Evolutionary conservation across 2,113 vertebrate species (phyloP), one percentile per base, ranked within the genome.

Genomic region (Lepisosteus osseus): DNA sequence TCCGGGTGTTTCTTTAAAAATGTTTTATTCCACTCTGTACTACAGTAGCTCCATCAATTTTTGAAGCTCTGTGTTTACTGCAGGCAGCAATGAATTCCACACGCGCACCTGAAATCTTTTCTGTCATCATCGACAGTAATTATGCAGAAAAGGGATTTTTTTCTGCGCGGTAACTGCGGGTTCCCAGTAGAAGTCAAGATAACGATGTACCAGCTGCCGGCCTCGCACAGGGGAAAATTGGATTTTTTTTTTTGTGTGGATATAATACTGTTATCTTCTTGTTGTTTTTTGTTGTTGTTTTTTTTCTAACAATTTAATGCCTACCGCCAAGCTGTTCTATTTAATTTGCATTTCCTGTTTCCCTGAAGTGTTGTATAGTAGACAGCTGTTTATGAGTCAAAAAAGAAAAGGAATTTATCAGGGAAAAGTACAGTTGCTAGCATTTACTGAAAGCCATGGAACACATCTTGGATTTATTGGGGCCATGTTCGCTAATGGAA

Each of bases 271-370:
- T 51, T 51, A 51, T 5, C 9, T 29, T 29, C 1, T 29, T 29
- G 15, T 4, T 4, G 47, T 8, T 51, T 51, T 51, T 51, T 13
- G 56, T 13, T 14, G n/a, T 13, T 59, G 12, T 13, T 12, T 59
- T 12, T n/a, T 13, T 59, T 59, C 11, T 11, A 59, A n/a, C 62
- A 61, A 59, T 55, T 74, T 47, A 15, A 61, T 79, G 73, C 77
- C 80, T 76, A 83, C 80, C 1, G 54, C 77, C 72, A 79, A 51
- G 47, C 47, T 51, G 5, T 51, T 51, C 5, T 12, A 74, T 77
- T n/a, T n/a, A 59, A 59, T 59, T 59, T 59, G 7, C 3, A 59
- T 59, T 59, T 59, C 11, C 13, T 13, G 11, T 59, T n/a, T 13
- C 56, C n/a, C 56, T 59, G 47, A 51, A 51, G 47, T 9, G 47